Conservation (phyloP, 2,797 vertebrate species). For the Nannoperca obscura region DNA sequence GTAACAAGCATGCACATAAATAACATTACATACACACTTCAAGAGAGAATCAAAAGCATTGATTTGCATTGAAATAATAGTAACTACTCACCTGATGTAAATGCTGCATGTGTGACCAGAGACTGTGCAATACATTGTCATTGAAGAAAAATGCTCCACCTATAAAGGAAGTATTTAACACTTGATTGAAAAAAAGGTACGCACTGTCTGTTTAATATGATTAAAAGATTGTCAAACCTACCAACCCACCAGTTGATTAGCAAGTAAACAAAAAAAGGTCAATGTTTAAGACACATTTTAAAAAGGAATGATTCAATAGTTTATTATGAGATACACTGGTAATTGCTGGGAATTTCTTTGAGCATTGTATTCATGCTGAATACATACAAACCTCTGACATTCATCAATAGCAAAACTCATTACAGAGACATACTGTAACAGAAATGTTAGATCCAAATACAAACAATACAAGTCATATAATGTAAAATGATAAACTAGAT, state of each 20-base stretch:
- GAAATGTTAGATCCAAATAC: neutral
- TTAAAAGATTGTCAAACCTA: neutral
- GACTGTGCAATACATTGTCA: neutral
- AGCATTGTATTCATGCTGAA: neutral
- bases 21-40: neutral
- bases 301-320: neutral
- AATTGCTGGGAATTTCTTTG: neutral
- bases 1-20: neutral
- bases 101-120: neutral
- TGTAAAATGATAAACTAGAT: neutral
- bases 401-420: neutral
- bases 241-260: neutral
- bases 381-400: neutral
- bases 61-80: too few relatives aligned
- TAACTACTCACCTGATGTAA: conserved; percentile 11
- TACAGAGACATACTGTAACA: too few relatives aligned
- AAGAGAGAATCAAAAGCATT: neutral
- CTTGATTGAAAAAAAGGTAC: neutral
- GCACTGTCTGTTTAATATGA: neutral
- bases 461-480: neutral
- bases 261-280: neutral
- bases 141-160: neutral
- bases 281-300: neutral
- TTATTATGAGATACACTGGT: neutral
- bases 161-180: neutral